Conservation (phyloP, 1,140 invertebrate species). For the Hylyphantes graminicola region DNA sequence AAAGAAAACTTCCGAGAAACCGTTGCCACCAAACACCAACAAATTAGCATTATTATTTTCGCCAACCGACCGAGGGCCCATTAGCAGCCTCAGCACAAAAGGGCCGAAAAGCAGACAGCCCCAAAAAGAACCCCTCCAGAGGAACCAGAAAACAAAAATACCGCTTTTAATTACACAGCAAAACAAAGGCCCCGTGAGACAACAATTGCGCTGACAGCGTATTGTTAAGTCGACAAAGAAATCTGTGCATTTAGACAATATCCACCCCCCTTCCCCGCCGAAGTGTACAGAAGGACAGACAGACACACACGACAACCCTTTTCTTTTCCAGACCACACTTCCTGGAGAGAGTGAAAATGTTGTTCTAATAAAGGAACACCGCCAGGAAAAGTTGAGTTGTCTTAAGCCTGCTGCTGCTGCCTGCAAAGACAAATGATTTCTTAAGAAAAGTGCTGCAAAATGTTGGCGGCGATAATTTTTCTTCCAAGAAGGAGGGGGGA, state of each 20-base stretch:
- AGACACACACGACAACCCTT: conserved; percentile 43
- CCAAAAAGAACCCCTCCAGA: background rate
- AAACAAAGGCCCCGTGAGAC: conserved; percentile 54
- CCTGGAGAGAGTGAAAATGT: conserved; percentile 11
- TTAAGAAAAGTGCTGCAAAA: conserved; percentile 54
- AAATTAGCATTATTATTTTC: background rate
- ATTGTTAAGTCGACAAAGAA: conserved; percentile 56
- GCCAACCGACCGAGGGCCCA: background rate
- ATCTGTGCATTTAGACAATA: conserved; percentile 42
- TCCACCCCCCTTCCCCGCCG: conserved; percentile 45
- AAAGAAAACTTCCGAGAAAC: background rate
- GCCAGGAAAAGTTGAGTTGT: conserved; percentile 4
- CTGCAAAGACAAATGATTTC: conserved; percentile 57
- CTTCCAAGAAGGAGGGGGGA: conserved; percentile 9
- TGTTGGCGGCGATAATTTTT: conserved; percentile 56
- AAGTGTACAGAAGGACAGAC: conserved; percentile 30
- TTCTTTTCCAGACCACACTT: conserved; percentile 47
- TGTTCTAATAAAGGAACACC: no score
- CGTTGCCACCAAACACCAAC: background rate
- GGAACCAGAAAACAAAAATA: conserved; percentile 43
- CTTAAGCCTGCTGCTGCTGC: background rate
- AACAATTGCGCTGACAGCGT: conserved; percentile 60
- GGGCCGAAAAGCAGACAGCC: background rate
- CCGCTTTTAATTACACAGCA: conserved; percentile 59
- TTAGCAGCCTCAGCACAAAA: conserved; percentile 9